Evolutionary conservation across 2,888 invertebrate genomes (phyloP).

Genomic region (Pachycephus smyrnensis): DNA sequence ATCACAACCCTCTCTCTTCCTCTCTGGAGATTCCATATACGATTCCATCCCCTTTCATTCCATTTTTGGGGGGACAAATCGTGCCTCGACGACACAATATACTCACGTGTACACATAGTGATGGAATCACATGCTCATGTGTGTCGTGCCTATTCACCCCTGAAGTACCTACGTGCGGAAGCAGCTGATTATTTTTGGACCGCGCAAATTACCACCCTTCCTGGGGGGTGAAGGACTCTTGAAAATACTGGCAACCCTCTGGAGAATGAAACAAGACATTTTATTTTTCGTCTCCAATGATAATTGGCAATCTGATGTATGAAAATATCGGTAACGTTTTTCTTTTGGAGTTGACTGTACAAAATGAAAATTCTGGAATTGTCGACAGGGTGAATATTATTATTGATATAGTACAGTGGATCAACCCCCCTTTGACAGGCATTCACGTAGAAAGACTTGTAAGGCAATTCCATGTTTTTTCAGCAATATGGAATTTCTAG

Average conservation of each 20-base stretch:
- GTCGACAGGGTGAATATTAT: background rate
- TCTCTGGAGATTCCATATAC: constrained; percentile 17
- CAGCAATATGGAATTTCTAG: background rate
- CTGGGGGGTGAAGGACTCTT: background rate
- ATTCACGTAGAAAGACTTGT: background rate
- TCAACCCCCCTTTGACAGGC: background rate
- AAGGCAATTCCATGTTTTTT: background rate
- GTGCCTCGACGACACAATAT: background rate
- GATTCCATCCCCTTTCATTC: constrained; percentile 12
- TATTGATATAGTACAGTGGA: background rate
- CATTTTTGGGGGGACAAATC: constrained; percentile 13
- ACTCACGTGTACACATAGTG: background rate
- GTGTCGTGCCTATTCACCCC: constrained; percentile 4
- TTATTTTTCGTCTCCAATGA: background rate
- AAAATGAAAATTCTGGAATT: background rate
- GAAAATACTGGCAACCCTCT: background rate
- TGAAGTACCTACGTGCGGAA: constrained; percentile 15
- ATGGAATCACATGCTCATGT: background rate
- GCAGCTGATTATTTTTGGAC: constrained; percentile 60
- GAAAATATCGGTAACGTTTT: background rate
- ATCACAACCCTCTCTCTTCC: constrained; percentile 26
- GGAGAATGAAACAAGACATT: background rate
- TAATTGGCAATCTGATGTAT: background rate
- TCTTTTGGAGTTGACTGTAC: background rate
- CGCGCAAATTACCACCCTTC: constrained; percentile 52